Conservation (phyloP, 92 coral and sea anemone genomes). For the Palythoa heliodiscus region DNA sequence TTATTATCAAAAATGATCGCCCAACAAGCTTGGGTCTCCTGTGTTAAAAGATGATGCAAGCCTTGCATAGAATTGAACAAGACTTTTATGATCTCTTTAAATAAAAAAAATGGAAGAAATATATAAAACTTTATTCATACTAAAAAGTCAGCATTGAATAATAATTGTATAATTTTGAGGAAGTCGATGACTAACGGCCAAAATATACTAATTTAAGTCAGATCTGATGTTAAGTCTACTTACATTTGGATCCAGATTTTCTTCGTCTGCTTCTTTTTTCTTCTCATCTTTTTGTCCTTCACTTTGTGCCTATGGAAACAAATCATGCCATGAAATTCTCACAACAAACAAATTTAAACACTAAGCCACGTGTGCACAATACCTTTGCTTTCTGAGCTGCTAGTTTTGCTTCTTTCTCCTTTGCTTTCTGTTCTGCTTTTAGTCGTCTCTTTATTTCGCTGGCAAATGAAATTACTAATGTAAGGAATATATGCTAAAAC, state of each 20-base stretch:
- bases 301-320: constrained; percentile 50
- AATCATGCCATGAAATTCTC: not conserved
- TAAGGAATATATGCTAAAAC: not conserved
- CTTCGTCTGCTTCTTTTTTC: constrained; percentile 87
- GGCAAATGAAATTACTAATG: constrained; percentile 3
- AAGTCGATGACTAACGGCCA: not conserved
- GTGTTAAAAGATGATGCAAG: not conserved
- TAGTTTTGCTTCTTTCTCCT: constrained; percentile 88
- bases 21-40: not conserved
- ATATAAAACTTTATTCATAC: no score
- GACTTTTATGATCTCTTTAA: no score
- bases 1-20: not conserved
- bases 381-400: constrained; percentile 66
- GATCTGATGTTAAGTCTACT: constrained; percentile 32
- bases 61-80: not conserved
- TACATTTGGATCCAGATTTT: constrained; percentile 95
- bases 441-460: constrained; percentile 92
- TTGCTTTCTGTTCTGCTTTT: constrained; percentile 95
- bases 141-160: not conserved
- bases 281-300: constrained; percentile 64
- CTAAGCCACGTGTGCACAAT: constrained; percentile 37
- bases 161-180: no score
- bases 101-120: no score
- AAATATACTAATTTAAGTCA: not conserved
- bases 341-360: not conserved